A percentile compares a stretch with the other conserved stretches of the same genome.
phyloP scores from a whole-genome alignment of 1,140 invertebrate genomes.

The Drosophila leontia region DNA sequence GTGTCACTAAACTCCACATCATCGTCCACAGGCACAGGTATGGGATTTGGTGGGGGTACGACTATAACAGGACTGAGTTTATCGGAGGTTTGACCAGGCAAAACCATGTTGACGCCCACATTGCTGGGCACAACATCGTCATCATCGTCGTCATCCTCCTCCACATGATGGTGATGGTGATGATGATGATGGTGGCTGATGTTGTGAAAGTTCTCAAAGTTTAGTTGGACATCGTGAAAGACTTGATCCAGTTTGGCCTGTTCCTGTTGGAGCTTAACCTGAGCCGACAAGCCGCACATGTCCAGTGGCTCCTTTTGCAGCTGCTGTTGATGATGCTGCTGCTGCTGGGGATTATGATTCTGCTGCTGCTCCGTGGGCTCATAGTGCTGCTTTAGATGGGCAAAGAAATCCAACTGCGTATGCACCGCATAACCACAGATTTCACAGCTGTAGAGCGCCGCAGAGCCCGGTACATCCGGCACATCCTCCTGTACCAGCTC shows the following conservation, averaged over 20 bases:
- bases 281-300: conserved; percentile 59
- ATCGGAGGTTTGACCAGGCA: conserved; percentile 53
- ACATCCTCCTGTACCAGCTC: conserved; percentile 40
- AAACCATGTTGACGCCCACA: conserved; percentile 69
- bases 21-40: conserved; percentile 62
- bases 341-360: conserved; percentile 20
- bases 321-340: conserved; percentile 27
- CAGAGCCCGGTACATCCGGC: background rate
- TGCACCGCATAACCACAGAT: conserved; percentile 88
- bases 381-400: conserved; percentile 91
- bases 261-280: conserved; percentile 80
- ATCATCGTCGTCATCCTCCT: conserved; percentile 27
- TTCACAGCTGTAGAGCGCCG: conserved; percentile 87
- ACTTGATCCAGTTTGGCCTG: conserved; percentile 81
- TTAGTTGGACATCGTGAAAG: conserved; percentile 76
- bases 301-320: conserved; percentile 68
- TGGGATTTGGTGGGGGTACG: conserved; percentile 13
- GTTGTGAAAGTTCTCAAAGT: conserved; percentile 77
- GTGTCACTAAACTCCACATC: conserved; percentile 91
- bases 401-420: conserved; percentile 90
- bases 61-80: conserved; percentile 44
- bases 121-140: conserved; percentile 41
- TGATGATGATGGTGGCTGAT: conserved; percentile 45
- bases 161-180: background rate
- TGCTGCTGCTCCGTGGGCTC: conserved; percentile 85